Base-by-base conservation (phyloP, 2,888 invertebrate genomes). In the Ceraclea dissimilis region DNA sequence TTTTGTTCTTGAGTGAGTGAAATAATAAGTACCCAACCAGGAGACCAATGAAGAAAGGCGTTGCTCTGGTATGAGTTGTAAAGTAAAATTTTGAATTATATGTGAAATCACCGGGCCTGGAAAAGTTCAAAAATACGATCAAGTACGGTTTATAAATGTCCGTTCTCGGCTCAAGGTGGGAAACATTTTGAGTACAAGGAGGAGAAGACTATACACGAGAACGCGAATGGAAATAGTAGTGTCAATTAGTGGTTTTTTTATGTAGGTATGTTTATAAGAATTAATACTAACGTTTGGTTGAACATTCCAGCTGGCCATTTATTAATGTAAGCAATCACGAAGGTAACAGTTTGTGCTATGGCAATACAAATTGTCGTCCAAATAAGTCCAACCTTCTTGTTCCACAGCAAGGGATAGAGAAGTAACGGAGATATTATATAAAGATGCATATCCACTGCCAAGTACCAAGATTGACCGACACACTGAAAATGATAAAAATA, bases 261-360 rank as follows among this genome's bases (percentile, higher is more conserved):
- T n/a, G n/a, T n/a, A n/a, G n/a, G n/a, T n/a, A n/a, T n/a, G n/a
- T n/a, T n/a, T n/a, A n/a, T n/a, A n/a, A n/a, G n/a, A n/a, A n/a
- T n/a, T n/a, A n/a, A n/a, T n/a, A n/a, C n/a, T n/a, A n/a, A n/a
- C n/a, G n/a, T n/a, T n/a, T n/a, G n/a, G n/a, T n/a, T n/a, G n/a
- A n/a, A n/a, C n/a, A n/a, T n/a, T 19, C 31, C 54, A n/a, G 61
- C 43, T 10, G 62, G 62, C 53, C 67, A 67, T 21, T 65, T 39
- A 34, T 67, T 64, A 2, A 65, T 34, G 33, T 63, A 66, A 2
- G 67, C 60, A 39, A 70, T 60, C 8, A 61, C 51, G 6, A 66
- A 63, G 0, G 69, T 67, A 2, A 60, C 16, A 0, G 63, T 47
- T 13, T 69, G 49, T 0, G 70, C 67, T 4, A 62, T 55, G 16